Conservation (phyloP, 1,140 invertebrate genomes). For the Paraescarpia echinospica region DNA sequence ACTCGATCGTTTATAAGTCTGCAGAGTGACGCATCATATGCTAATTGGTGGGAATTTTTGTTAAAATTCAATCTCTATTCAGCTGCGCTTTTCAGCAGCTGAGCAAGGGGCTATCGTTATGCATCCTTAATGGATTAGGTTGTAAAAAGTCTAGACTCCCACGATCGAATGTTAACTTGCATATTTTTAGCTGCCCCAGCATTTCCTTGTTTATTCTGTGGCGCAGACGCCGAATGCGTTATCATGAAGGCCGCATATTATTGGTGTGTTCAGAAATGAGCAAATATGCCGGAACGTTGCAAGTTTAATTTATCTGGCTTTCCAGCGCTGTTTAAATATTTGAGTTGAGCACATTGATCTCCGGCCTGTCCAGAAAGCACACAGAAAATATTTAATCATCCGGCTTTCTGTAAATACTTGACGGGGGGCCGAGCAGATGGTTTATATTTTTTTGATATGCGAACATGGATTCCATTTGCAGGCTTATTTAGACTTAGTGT, state of each 20-base stretch:
- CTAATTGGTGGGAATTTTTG: neutral
- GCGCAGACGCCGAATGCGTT: neutral
- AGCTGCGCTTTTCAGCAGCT: too few relatives aligned
- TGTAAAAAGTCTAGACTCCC: neutral
- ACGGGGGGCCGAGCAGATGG: neutral
- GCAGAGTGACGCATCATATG: neutral
- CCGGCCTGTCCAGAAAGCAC: neutral
- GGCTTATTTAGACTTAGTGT: neutral
- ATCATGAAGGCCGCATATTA: neutral
- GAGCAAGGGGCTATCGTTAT: neutral
- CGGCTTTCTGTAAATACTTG: neutral
- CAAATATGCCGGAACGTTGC: neutral
- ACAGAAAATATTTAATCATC: conserved; percentile 6
- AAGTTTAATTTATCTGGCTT: neutral
- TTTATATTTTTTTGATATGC: neutral
- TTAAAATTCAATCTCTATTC: neutral
- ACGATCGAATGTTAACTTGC: neutral
- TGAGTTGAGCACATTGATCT: neutral
- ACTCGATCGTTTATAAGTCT: neutral
- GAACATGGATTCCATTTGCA: neutral
- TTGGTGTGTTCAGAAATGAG: neutral
- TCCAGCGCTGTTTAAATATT: neutral
- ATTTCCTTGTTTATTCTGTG: neutral
- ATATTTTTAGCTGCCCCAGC: neutral
- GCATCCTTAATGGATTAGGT: neutral